A percentile compares a stretch with the other conserved stretches of the same genome.
These are phyloP conservation scores for Geodia barretti DNA, from an alignment of 37 sponge, comb jelly and placozoan species.

Conservation along the genomic window DNA sequence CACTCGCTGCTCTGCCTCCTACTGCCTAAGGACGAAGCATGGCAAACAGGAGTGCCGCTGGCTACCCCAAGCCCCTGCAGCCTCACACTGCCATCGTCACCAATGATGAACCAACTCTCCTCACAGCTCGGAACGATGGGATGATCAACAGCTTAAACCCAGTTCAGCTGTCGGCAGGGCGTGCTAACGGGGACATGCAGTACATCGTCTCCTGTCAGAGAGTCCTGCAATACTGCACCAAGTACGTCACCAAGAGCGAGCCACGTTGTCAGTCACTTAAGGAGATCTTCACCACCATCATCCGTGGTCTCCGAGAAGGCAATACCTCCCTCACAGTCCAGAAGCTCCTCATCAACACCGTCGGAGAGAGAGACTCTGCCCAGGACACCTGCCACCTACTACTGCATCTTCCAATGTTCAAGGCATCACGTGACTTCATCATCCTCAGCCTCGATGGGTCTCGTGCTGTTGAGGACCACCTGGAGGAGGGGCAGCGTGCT, in stretches of 20 bases:
- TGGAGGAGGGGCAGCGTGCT: neutral
- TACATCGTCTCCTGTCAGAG: constrained; percentile 35
- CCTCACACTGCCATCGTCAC: neutral
- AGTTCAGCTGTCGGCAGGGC: constrained; percentile 47
- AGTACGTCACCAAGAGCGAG: constrained; percentile 48
- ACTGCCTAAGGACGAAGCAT: constrained; percentile 40
- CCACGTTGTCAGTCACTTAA: constrained; percentile 39
- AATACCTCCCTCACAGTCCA: constrained; percentile 21
- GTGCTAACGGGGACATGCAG: constrained; percentile 63
- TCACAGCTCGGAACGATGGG: constrained; percentile 43
- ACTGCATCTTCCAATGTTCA: constrained; percentile 30
- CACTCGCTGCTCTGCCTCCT: constrained; percentile 47
- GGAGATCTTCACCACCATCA: constrained; percentile 22
- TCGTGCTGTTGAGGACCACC: constrained; percentile 19
- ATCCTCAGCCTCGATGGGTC: constrained; percentile 50
- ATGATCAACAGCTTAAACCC: constrained; percentile 54
- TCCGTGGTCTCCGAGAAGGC: constrained; percentile 3
- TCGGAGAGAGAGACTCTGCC: constrained; percentile 26
- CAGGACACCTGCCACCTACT: constrained; percentile 56
- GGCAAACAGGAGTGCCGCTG: constrained; percentile 50
- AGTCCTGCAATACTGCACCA: constrained; percentile 26
- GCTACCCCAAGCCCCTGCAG: constrained; percentile 41
- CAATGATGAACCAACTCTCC: neutral
- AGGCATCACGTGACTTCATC: constrained; percentile 25
- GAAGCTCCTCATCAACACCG: constrained; percentile 25